Percentiles rank a stretch among this genome's conserved stretches.
These are phyloP conservation scores for Mastacembelus armatus DNA, from an alignment of 2,797 vertebrate species.

Conservation along the genomic window DNA sequence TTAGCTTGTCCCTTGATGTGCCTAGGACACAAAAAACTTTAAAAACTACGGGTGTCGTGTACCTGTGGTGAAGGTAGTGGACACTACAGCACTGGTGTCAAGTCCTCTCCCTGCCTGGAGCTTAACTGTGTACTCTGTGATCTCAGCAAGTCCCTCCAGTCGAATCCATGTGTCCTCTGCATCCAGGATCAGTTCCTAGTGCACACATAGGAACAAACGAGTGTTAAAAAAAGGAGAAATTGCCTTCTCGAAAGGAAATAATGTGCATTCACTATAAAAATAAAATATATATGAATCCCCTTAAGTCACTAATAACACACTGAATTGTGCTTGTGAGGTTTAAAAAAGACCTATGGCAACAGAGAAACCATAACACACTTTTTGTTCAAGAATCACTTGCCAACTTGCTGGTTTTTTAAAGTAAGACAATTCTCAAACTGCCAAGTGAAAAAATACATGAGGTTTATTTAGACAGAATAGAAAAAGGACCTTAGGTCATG, in stretches of 20 bases:
- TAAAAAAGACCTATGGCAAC: conserved; percentile 18
- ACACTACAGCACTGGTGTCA: conserved; percentile 86
- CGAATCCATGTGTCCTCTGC: conserved; percentile 98
- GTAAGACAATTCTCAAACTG: conserved; percentile 1
- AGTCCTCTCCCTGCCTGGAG: conserved; percentile 92
- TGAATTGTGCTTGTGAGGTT: conserved; percentile 19
- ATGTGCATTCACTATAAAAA: conserved; percentile 34
- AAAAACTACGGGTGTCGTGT: conserved; percentile 29
- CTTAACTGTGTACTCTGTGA: conserved; percentile 91
- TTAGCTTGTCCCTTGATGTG: no score
- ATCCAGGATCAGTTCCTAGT: conserved; percentile 95
- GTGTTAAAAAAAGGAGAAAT: no score
- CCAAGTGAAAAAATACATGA: not conserved
- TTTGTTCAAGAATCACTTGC: conserved; percentile 25
- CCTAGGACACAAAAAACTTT: no score
- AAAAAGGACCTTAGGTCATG: not conserved
- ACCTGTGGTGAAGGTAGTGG: conserved; percentile 94
- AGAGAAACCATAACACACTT: conserved; percentile 39
- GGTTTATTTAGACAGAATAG: not conserved
- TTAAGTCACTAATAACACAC: conserved; percentile 40
- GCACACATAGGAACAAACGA: not conserved
- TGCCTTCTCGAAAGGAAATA: conserved; percentile 9
- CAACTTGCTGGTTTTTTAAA: conserved; percentile 6
- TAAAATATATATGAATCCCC: conserved; percentile 33
- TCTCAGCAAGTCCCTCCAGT: conserved; percentile 94